phyloP scores from a whole-genome alignment of 2,113 vertebrate genomes.

The Myotis yumanensis region DNA sequence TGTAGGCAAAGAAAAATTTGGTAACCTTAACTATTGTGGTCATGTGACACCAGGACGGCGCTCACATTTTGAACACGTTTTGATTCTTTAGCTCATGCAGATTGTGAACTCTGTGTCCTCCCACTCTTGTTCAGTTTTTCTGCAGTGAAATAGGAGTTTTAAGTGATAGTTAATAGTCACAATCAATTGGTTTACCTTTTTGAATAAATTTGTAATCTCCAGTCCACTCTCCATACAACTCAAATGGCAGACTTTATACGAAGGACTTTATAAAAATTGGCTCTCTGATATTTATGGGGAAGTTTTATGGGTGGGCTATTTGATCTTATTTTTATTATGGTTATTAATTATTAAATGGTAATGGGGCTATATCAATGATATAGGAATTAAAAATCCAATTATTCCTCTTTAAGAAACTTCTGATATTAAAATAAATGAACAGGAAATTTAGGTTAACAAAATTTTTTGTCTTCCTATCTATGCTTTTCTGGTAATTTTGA shows the following conservation, averaged over 20 bases:
- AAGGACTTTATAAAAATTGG: background rate
- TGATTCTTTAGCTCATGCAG: background rate
- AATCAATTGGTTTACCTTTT: background rate
- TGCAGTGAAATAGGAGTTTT: background rate
- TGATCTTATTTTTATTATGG: background rate
- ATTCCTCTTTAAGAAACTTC: background rate
- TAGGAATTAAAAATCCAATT: background rate
- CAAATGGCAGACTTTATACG: background rate
- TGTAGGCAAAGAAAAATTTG: background rate
- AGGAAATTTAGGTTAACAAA: background rate
- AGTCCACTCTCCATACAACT: background rate
- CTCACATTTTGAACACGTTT: background rate
- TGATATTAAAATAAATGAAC: conserved; percentile 5
- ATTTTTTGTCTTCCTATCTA: background rate
- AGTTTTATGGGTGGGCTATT: background rate
- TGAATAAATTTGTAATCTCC: background rate
- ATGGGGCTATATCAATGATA: background rate
- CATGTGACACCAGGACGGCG: background rate
- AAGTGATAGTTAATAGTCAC: background rate
- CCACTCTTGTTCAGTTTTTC: background rate
- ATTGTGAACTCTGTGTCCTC: background rate
- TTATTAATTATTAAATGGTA: background rate
- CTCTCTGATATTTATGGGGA: background rate
- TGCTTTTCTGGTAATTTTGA: background rate
- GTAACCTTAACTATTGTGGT: background rate